Evolutionary conservation across 2,113 vertebrate species (phyloP).

Genomic region (Coracopsis vasa): DNA sequence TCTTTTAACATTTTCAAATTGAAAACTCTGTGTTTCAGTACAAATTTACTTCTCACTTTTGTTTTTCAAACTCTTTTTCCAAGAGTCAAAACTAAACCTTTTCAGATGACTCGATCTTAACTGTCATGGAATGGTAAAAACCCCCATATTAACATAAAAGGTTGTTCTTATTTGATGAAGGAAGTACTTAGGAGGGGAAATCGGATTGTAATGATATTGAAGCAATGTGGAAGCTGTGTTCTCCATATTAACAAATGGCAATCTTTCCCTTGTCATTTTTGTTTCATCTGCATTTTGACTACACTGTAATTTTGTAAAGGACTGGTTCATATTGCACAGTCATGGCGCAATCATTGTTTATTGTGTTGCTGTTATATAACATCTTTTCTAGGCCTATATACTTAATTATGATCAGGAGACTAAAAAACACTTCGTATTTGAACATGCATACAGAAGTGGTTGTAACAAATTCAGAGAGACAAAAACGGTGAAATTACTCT

Average conservation of each 20-base stretch:
- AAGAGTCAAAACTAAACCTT: background rate
- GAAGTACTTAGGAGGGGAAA: background rate
- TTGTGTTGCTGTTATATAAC: conserved; percentile 16
- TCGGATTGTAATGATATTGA: background rate
- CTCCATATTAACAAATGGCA: background rate
- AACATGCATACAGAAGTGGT: background rate
- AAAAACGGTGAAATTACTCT: background rate
- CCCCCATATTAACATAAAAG: accelerated
- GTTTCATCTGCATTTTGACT: background rate
- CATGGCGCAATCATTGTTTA: conserved; percentile 16
- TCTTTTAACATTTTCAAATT: background rate
- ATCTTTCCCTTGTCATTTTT: background rate
- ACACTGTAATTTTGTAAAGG: background rate
- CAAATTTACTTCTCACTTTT: background rate
- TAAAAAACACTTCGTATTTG: background rate
- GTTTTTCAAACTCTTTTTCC: background rate
- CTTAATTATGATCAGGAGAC: background rate
- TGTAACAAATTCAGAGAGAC: background rate
- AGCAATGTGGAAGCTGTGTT: background rate
- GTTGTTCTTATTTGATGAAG: background rate
- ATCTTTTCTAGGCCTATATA: background rate
- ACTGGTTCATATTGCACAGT: background rate
- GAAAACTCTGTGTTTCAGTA: background rate
- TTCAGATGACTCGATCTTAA: background rate
- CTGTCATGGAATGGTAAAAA: background rate